Conservation (phyloP, 2,888 invertebrate species). For the Pasiphila rectangulata region DNA sequence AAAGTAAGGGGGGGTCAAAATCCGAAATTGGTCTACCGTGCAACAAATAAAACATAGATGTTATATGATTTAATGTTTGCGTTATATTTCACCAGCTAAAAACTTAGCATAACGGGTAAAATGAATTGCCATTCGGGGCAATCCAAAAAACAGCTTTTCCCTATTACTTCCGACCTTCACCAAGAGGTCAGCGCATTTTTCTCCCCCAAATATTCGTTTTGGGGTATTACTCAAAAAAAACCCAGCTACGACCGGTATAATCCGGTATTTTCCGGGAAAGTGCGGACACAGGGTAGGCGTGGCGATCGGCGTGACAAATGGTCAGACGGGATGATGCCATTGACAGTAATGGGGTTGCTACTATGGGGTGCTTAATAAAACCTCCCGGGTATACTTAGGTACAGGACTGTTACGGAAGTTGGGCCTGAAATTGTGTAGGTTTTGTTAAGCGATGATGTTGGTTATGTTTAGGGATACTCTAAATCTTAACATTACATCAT, state of each 20-base stretch:
- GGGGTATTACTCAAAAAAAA: conserved; percentile 33
- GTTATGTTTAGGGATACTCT: too few species aligned
- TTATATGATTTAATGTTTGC: too few species aligned
- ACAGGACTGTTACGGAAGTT: conserved; percentile 14
- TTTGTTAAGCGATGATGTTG: neutral
- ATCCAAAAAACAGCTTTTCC: conserved; percentile 19
- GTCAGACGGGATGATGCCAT: conserved; percentile 55
- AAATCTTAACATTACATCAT: too few species aligned
- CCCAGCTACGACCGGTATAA: conserved; percentile 33
- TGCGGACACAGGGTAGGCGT: conserved; percentile 47
- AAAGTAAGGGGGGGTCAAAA: too few species aligned
- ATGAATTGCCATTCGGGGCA: neutral
- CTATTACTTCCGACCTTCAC: conserved; percentile 13
- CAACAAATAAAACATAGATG: too few species aligned
- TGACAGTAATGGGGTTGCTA: conserved; percentile 52
- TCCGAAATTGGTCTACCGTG: too few species aligned
- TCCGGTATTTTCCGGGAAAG: conserved; percentile 22
- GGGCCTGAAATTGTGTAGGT: conserved; percentile 6
- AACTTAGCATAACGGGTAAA: conserved; percentile 6
- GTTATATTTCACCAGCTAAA: neutral
- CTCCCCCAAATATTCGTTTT: conserved; percentile 25
- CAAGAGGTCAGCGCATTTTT: conserved; percentile 27
- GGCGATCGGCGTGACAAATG: conserved; percentile 54
- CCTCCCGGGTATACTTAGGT: conserved; percentile 35
- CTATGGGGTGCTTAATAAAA: conserved; percentile 37